Conservation (phyloP, 2,797 vertebrate species). For the Alcedo quadribrachys region DNA sequence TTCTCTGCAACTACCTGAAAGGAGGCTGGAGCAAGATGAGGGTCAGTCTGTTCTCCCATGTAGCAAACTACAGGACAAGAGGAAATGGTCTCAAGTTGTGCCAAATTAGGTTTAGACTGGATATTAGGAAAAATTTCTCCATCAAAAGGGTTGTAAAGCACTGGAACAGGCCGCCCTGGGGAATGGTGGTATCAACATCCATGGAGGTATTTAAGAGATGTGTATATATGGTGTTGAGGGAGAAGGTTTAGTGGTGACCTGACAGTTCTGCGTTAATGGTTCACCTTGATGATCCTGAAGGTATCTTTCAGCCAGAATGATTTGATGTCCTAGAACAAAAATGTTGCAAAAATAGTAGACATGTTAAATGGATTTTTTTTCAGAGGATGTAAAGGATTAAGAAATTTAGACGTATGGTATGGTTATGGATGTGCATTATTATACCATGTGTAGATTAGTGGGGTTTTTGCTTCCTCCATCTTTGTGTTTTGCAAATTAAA, state of each 20-base stretch:
- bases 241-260: background rate
- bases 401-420: background rate
- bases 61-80: background rate
- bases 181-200: background rate
- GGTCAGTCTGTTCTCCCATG: background rate
- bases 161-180: background rate
- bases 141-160: background rate
- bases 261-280: background rate
- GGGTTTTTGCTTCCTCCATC: background rate
- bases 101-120: background rate
- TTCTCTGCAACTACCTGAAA: background rate
- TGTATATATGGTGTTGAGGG: background rate
- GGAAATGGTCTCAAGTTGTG: background rate
- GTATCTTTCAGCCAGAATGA: background rate
- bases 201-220: background rate
- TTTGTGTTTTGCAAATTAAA: conserved; percentile 6
- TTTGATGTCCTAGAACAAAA: background rate
- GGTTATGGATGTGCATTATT: conserved; percentile 13
- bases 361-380: conserved; percentile 32
- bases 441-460: background rate
- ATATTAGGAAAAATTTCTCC: background rate
- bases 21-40: background rate
- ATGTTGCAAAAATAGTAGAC: background rate
- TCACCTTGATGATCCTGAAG: background rate
- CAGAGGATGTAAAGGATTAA: background rate